Conservation (phyloP, 2,797 vertebrate genomes). For the Tiaroga cobitis region DNA sequence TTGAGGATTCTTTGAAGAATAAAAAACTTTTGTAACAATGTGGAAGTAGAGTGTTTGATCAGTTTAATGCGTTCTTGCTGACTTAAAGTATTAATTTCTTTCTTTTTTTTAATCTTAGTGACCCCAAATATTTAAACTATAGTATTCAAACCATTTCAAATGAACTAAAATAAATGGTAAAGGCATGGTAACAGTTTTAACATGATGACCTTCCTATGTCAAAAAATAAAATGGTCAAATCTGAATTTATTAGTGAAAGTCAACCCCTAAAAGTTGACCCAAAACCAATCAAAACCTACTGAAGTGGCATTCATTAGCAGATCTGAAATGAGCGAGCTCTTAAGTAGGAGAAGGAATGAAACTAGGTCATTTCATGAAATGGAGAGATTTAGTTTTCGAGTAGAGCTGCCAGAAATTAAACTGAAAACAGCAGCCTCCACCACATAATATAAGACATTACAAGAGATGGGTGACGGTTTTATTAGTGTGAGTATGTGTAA, state of each 20-base stretch:
- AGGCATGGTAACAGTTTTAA: not conserved
- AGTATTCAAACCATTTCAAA: not conserved
- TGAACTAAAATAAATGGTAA: not conserved
- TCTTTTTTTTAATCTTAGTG: not conserved
- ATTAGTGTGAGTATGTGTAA: conserved; percentile 33
- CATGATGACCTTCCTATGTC: too few species aligned
- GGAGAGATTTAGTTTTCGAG: conserved; percentile 39
- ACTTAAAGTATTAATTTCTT: not conserved
- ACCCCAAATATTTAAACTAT: not conserved
- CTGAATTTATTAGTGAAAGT: not conserved
- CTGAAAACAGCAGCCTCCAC: conserved; percentile 37
- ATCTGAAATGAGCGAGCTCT: conserved; percentile 5
- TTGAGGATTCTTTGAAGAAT: not conserved
- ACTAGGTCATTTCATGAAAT: conserved; percentile 54
- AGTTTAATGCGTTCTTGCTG: not conserved
- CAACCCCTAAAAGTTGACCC: not conserved
- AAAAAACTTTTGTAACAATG: not conserved
- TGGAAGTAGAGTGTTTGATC: not conserved
- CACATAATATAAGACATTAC: conserved; percentile 34
- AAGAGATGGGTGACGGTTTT: not conserved
- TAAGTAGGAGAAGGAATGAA: conserved; percentile 27
- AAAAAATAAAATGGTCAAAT: conserved; percentile 4
- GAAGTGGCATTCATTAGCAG: not conserved
- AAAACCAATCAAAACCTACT: not conserved
- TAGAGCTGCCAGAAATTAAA: conserved; percentile 32